These are phyloP conservation scores for Callocephalon fimbriatum DNA, from an alignment of 2,113 vertebrate species.

Conservation along the genomic window DNA sequence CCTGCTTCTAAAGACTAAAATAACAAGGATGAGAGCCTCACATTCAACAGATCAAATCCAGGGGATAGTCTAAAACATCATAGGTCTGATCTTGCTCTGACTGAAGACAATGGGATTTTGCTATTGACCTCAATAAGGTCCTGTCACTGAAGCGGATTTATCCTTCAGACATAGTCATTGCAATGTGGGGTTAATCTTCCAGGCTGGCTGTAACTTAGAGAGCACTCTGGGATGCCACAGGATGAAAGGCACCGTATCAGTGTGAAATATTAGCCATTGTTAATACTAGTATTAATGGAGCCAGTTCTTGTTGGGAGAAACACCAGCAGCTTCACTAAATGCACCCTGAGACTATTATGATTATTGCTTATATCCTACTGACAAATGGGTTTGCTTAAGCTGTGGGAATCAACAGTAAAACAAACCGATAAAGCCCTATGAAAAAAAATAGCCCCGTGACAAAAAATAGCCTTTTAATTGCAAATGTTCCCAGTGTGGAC, in stretches of 20 bases:
- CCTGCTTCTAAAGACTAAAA: neutral
- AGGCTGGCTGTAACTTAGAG: constrained; percentile 39
- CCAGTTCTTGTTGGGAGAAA: constrained; percentile 4
- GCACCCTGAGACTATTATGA: constrained; percentile 55
- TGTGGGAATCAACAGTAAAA: constrained; percentile 37
- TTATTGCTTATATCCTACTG: constrained; percentile 55
- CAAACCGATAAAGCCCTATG: neutral
- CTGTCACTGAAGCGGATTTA: constrained; percentile 60
- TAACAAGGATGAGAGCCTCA: neutral
- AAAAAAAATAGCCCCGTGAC: neutral
- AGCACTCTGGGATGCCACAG: constrained; percentile 60
- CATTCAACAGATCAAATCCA: constrained; percentile 5
- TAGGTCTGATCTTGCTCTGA: constrained; percentile 36
- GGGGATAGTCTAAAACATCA: neutral
- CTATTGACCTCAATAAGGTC: constrained; percentile 58
- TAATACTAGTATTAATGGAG: constrained; percentile 65
- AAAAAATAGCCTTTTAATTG: neutral
- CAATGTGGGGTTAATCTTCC: constrained; percentile 62
- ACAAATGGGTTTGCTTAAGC: constrained; percentile 58
- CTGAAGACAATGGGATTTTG: constrained; percentile 65
- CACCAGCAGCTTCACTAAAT: constrained; percentile 52
- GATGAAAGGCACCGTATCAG: constrained; percentile 54
- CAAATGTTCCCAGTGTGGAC: fast-evolving
- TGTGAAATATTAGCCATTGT: constrained; percentile 61
- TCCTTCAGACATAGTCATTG: constrained; percentile 60